Base-by-base conservation (phyloP, 2,113 vertebrate genomes). In the Gallinago paraguaiae region DNA sequence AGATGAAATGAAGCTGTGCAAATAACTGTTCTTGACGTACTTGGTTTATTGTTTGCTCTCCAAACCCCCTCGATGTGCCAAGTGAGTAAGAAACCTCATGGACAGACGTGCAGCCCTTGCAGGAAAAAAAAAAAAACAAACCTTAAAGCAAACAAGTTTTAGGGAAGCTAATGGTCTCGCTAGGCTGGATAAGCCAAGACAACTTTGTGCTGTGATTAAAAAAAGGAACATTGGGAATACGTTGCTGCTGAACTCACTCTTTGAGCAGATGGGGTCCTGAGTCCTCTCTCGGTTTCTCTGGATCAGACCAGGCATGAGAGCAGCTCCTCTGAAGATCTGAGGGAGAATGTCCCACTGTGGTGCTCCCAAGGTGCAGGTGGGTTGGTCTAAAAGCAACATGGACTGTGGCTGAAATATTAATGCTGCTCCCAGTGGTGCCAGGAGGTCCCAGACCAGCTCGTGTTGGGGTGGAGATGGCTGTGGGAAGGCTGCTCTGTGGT, bases 301-400 rank as follows among this genome's bases (percentile, higher is more conserved):
- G 48, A 20, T 54, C 51, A 17, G 11, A 35, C 16, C 39, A 65
- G 39, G 39, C 65, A 23, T 11, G 50, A 28, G 39, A 23, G 41
- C 27, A 33, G 19, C 27, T 22, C 12, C 30, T 19, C n/a, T 43
- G 27, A 31, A 87, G 39, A 39, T 7, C 1, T 60, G 45, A 33
- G 19, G 37, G 14, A 64, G 45, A n/a, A 12, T 57, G 50, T 74
- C 13, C 37, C 9, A 16, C n/a, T 7, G 19, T 35, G 16, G 8
- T 43, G 23, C 27, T 48, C 16, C 6, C 30, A 12, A 33, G 0
- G 0, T 2, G 5, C 9, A n/a, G 60, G 27, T 0, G 1, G 19
- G 48, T 78, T 45, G 20, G 16, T 31, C 48, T 57, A 16, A 72
- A 74, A 57, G 9, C 11, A 23, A 2, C 2, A n/a, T 4, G 8